These are phyloP conservation scores for Merodon equestris DNA, from an alignment of 2,888 invertebrate species.

Conservation along the genomic window DNA sequence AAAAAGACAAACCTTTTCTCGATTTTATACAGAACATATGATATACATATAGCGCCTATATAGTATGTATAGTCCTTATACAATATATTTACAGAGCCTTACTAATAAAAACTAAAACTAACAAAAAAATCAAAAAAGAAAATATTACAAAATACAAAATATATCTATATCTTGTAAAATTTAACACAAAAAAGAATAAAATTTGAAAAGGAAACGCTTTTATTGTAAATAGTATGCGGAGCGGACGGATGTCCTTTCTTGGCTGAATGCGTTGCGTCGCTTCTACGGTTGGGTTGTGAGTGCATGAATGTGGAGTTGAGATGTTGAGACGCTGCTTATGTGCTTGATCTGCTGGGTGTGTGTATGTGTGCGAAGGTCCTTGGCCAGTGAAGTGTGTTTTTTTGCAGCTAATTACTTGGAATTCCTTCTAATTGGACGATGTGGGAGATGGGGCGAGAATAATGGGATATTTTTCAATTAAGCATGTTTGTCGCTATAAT, in stretches of 20 bases:
- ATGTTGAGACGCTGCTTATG: background rate
- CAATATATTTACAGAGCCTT: slow-evolving; percentile 33
- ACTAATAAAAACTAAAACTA: slow-evolving; percentile 54
- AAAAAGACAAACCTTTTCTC: slow-evolving; percentile 52
- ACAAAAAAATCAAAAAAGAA: slow-evolving; percentile 52
- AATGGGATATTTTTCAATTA: slow-evolving; percentile 48
- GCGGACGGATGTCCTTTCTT: too few species aligned
- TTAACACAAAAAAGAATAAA: slow-evolving; percentile 35
- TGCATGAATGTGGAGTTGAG: background rate
- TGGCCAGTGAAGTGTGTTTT: slow-evolving; percentile 36
- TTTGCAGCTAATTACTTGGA: slow-evolving; percentile 63
- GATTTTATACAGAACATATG: slow-evolving; percentile 65
- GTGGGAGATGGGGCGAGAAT: too few species aligned
- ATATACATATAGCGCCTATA: too few species aligned
- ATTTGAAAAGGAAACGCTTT: slow-evolving; percentile 38
- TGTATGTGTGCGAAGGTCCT: background rate
- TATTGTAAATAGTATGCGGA: slow-evolving; percentile 56
- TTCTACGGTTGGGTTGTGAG: slow-evolving; percentile 10
- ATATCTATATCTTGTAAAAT: slow-evolving; percentile 14
- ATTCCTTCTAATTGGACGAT: slow-evolving; percentile 58
- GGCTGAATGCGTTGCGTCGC: too few species aligned
- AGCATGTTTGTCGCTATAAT: slow-evolving; percentile 28
- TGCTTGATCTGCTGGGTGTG: slow-evolving; percentile 28
- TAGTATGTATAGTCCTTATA: slow-evolving; percentile 28
- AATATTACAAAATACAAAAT: slow-evolving; percentile 20